These are phyloP conservation scores for Austrofundulus limnaeus DNA, from an alignment of 2,113 vertebrate genomes.

Conservation along the genomic window DNA sequence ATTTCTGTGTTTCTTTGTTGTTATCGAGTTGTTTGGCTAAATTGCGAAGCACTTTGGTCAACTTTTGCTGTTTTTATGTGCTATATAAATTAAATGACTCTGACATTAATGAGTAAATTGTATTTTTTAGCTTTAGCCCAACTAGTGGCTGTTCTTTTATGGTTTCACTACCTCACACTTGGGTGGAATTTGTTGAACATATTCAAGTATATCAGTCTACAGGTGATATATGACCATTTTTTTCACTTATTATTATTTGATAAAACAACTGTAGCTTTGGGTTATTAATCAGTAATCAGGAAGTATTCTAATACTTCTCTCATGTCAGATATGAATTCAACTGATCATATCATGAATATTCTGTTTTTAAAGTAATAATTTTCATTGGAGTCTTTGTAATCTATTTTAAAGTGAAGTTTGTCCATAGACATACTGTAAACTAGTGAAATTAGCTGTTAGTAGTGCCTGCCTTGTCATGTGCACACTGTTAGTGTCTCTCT, in stretches of 20 bases:
- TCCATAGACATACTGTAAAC: not conserved
- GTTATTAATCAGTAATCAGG: slow-evolving; percentile 29
- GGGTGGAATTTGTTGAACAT: too few relatives aligned
- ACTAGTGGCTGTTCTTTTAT: too few relatives aligned
- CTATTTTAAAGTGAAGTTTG: not conserved
- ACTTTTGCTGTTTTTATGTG: too few relatives aligned
- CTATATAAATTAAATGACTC: too few relatives aligned
- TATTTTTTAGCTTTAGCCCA: too few relatives aligned
- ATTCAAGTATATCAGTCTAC: slow-evolving; percentile 32
- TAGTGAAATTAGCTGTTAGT: too few relatives aligned
- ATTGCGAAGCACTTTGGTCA: too few relatives aligned
- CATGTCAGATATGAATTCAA: slow-evolving; percentile 10
- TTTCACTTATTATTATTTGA: slow-evolving; percentile 45
- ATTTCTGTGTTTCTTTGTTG: too few relatives aligned
- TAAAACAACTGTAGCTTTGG: slow-evolving; percentile 41
- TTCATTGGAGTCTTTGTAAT: not conserved
- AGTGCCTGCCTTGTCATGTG: not conserved
- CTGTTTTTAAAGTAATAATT: not conserved
- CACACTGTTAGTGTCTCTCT: not conserved
- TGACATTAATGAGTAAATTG: too few relatives aligned
- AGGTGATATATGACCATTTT: slow-evolving; percentile 17
- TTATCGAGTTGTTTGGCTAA: too few relatives aligned
- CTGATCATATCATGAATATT: not conserved
- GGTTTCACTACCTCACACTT: too few relatives aligned
- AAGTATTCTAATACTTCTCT: slow-evolving; percentile 12